These are phyloP conservation scores for Alentia gelatinosa DNA, from an alignment of 2,888 invertebrate genomes.

Conservation along the genomic window DNA sequence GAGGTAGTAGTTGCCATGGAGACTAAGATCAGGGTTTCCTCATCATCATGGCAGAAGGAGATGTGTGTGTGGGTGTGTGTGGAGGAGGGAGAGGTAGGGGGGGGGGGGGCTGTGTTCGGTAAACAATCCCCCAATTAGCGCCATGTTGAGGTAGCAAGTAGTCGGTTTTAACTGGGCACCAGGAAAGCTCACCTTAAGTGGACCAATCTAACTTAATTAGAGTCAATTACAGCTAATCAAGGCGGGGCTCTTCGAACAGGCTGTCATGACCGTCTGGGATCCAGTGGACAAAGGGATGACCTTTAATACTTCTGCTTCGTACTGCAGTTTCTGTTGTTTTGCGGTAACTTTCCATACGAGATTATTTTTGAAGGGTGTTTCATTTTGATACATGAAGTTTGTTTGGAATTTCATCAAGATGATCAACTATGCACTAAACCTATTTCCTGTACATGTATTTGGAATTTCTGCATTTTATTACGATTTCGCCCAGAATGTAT, in stretches of 20 bases:
- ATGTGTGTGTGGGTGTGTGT: not conserved
- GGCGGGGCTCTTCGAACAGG: not conserved
- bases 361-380: no score
- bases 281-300: not conserved
- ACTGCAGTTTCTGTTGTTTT: no score
- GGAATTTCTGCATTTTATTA: no score
- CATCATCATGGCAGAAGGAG: not conserved
- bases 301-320: not conserved
- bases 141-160: not conserved
- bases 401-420: no score
- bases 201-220: not conserved
- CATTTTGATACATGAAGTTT: no score
- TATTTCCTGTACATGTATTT: no score
- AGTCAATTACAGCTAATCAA: not conserved
- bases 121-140: slow-evolving; percentile 7
- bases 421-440: no score
- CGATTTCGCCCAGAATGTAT: no score
- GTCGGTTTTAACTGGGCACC: not conserved
- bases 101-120: not conserved
- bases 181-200: not conserved
- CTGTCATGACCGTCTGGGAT: not conserved
- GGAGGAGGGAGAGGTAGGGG: not conserved
- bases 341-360: no score
- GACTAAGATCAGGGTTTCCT: not conserved
- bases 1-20: not conserved